Base-by-base conservation (phyloP, 2,888 invertebrate genomes). In the Adela reaumurella region DNA sequence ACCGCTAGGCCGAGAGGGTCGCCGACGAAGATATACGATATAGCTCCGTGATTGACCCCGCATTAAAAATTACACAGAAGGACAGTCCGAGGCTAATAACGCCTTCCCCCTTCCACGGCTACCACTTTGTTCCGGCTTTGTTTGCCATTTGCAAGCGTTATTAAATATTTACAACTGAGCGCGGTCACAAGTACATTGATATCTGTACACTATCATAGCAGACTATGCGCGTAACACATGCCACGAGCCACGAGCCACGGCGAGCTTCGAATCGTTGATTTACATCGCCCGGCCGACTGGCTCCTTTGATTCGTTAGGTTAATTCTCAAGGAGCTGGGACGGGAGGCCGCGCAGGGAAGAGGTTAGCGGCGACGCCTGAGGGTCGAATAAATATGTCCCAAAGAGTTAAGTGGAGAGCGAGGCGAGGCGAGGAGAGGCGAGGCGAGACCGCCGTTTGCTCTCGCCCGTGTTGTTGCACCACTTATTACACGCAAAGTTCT, bases 341-440 rank as follows among this genome's bases (percentile, higher is more conserved):
- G 65, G 59, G 63, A 56, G 62, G 68, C 61, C 62, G 69, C 62
- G 74, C 11, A 3, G 11, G 35, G 6, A 4, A 14, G 35, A 8
- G 35, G 14, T 11, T 8, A 14, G 14, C 11, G 11, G 35, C 11
- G 76, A 74, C 68, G 74, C 76, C 76, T 64, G 78, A 76, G 77
- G 77, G 77, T 77, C 78, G 73, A 77, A 78, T 78, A 78, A 78
- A 78, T 78, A 78, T 78, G 77, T 78, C 78, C 74, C 77, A 76
- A 78, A 77, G 78, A 78, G 77, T 77, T 77, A 78, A 77, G 77
- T 77, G 76, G 71, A 43, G 64, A 70, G 68, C 65, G 74, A 73
- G 74, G 11, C 5, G 19, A 17, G n/a, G 43, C 43, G 42, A 24
- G 24, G 24, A 4, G 66, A 68, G 74, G 71, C 74, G n/a, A n/a